Percentiles rank a stretch among this genome's conserved stretches.
phyloP scores from a whole-genome alignment of 2,797 vertebrate species.

The Chrysolophus pictus region DNA sequence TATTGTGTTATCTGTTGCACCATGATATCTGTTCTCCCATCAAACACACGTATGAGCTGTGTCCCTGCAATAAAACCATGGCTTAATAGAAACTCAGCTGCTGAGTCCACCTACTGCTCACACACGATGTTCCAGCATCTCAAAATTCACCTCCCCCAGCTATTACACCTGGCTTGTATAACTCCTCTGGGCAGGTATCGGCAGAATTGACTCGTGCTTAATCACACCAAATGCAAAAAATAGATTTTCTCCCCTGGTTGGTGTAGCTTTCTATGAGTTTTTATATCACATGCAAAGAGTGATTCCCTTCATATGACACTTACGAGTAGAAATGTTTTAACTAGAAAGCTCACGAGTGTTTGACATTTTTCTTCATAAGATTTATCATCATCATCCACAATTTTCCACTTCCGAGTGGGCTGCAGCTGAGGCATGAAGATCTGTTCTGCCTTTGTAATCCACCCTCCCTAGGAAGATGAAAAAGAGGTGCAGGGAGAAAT shows the following conservation, averaged over 20 bases:
- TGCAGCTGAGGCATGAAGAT: background rate
- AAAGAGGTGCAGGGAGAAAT: background rate
- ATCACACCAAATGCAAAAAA: background rate
- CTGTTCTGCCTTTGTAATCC: background rate
- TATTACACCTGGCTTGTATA: background rate
- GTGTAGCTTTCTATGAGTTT: background rate
- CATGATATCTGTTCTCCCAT: background rate
- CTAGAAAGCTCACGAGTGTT: background rate
- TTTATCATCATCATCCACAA: background rate
- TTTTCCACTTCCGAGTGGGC: background rate
- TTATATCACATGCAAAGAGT: background rate
- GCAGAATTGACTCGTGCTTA: background rate
- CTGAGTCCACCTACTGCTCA: background rate
- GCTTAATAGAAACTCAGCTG: background rate
- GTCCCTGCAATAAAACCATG: background rate
- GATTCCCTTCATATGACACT: background rate
- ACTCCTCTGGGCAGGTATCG: background rate
- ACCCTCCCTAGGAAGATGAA: background rate
- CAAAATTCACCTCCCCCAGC: background rate
- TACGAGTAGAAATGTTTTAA: background rate
- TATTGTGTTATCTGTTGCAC: background rate
- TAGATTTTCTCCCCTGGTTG: background rate
- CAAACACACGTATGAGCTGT: background rate
- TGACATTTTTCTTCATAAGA: background rate
- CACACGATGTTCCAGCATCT: accelerated